These are phyloP conservation scores for Hydropsyche betteni DNA, from an alignment of 2,888 invertebrate species.

Conservation along the genomic window DNA sequence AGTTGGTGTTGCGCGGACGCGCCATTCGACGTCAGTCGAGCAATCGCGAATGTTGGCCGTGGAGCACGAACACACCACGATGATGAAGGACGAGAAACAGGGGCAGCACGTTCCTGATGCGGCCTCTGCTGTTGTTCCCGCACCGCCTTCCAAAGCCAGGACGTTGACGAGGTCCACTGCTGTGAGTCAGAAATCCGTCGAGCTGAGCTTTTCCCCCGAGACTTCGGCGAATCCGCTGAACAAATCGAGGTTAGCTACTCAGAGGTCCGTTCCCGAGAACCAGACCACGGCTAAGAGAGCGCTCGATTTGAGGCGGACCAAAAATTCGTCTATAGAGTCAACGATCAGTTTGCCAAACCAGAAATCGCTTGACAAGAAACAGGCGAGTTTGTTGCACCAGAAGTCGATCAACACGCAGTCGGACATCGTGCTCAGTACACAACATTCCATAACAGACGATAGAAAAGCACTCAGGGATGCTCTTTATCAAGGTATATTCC, in stretches of 20 bases:
- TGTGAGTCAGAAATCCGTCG: slow-evolving; percentile 70
- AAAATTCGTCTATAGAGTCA: slow-evolving; percentile 65
- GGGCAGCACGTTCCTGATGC: slow-evolving; percentile 33
- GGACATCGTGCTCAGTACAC: slow-evolving; percentile 66
- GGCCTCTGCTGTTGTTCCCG: slow-evolving; percentile 56
- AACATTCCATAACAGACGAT: slow-evolving; percentile 66
- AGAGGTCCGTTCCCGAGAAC: slow-evolving; percentile 63
- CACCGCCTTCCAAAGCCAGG: slow-evolving; percentile 61
- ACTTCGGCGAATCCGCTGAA: slow-evolving; percentile 63
- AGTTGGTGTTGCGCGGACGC: neutral
- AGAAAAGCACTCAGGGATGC: slow-evolving; percentile 77
- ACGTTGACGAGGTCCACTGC: slow-evolving; percentile 69
- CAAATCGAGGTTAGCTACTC: slow-evolving; percentile 63
- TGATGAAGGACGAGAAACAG: slow-evolving; percentile 32
- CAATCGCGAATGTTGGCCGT: slow-evolving; percentile 60
- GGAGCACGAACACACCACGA: slow-evolving; percentile 61
- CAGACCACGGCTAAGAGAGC: slow-evolving; percentile 63
- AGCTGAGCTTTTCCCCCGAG: slow-evolving; percentile 64
- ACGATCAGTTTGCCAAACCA: slow-evolving; percentile 66
- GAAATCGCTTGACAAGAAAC: slow-evolving; percentile 66
- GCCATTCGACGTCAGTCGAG: neutral
- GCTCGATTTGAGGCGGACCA: slow-evolving; percentile 63
- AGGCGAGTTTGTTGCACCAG: slow-evolving; percentile 67
- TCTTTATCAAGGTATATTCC: slow-evolving; percentile 80
- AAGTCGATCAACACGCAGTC: slow-evolving; percentile 70